Percentiles rank a stretch among this genome's conserved stretches.
phyloP scores from a whole-genome alignment of 2,113 vertebrate species.

The Geococcyx californianus region DNA sequence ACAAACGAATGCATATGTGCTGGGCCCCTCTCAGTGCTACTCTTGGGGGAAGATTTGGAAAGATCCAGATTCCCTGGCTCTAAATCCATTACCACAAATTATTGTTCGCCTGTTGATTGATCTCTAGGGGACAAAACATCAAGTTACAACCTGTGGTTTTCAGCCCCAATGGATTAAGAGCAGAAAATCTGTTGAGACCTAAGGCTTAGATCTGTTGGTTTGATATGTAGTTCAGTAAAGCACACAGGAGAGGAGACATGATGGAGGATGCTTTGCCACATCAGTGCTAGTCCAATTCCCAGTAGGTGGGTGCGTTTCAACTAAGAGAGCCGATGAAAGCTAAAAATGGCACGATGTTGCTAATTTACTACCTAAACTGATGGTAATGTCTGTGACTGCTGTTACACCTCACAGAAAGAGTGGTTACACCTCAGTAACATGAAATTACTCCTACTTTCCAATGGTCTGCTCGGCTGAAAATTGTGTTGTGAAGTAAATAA shows the following conservation, averaged over 20 bases:
- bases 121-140: conserved; percentile 45
- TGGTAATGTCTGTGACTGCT: neutral
- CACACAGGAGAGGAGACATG: neutral
- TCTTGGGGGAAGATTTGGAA: neutral
- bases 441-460: neutral
- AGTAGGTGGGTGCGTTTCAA: neutral
- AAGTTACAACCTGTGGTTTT: conserved; percentile 50
- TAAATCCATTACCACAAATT: neutral
- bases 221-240: neutral
- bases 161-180: conserved; percentile 15
- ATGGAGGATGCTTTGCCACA: neutral
- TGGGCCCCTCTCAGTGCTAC: neutral
- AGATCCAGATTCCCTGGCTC: neutral
- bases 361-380: neutral
- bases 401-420: neutral
- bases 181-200: conserved; percentile 49
- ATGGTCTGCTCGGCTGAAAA: neutral
- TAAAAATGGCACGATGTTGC: neutral
- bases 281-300: neutral
- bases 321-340: neutral
- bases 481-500: neutral
- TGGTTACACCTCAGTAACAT: neutral
- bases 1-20: rapidly evolving
- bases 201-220: conserved; percentile 20
- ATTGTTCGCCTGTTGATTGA: neutral